Conservation (phyloP, 2,113 vertebrate species). For the Leptocoma aspasia region DNA sequence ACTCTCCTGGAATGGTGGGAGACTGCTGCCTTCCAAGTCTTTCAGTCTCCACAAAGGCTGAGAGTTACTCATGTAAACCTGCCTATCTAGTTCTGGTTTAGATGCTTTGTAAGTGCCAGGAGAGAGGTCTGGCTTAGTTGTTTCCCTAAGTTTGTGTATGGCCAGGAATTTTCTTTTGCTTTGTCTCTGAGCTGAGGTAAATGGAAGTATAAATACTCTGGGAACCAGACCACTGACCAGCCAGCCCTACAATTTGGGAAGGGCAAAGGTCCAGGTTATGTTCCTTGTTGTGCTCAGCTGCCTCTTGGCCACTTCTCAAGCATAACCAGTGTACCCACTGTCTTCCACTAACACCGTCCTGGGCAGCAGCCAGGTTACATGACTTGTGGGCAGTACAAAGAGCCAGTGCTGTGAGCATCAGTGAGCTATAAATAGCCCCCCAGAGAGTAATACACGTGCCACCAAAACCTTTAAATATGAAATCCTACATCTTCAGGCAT, state of each 20-base stretch:
- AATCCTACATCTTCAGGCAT: neutral
- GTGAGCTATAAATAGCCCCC: neutral
- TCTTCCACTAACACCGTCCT: neutral
- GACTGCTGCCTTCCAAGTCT: neutral
- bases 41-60: neutral
- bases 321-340: neutral
- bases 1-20: neutral
- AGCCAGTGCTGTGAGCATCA: neutral
- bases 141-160: neutral
- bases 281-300: neutral
- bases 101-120: neutral
- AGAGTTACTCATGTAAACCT: neutral
- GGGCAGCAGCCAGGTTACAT: conserved; percentile 13
- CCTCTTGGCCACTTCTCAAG: conserved; percentile 6
- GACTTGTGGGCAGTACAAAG: neutral
- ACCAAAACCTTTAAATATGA: neutral
- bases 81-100: neutral
- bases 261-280: neutral
- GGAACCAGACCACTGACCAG: neutral
- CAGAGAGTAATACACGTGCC: neutral
- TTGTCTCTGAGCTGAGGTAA: neutral
- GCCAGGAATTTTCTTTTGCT: neutral
- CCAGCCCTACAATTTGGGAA: conserved; percentile 29
- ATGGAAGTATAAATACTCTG: neutral
- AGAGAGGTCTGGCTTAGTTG: neutral